These are phyloP conservation scores for Lissonota sp. DNA, from an alignment of 2,888 invertebrate genomes.

Conservation along the genomic window DNA sequence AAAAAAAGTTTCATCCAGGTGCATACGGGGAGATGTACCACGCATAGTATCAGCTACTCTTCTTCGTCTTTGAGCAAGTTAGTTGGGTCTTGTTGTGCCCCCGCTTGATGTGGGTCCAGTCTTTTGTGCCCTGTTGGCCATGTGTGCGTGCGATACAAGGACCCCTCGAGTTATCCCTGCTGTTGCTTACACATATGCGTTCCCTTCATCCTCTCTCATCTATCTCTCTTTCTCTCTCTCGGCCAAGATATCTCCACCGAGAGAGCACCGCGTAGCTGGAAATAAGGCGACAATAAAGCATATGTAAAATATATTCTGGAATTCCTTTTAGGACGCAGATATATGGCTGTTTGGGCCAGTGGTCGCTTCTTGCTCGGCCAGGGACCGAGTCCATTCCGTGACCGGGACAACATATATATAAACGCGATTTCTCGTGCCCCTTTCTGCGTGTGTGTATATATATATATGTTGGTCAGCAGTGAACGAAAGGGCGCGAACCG, in stretches of 20 bases:
- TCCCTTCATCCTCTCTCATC: slow-evolving; percentile 22
- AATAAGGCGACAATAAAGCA: slow-evolving; percentile 84
- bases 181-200: slow-evolving; percentile 48
- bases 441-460: slow-evolving; percentile 9
- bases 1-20: slow-evolving; percentile 44
- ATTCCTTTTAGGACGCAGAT: slow-evolving; percentile 84
- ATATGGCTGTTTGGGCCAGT: slow-evolving; percentile 77
- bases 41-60: slow-evolving; percentile 15
- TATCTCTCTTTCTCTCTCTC: slow-evolving; percentile 36
- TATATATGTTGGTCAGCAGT: slow-evolving; percentile 16
- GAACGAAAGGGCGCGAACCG: slow-evolving; percentile 13
- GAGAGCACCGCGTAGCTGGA: slow-evolving; percentile 74
- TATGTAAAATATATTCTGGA: slow-evolving; percentile 84
- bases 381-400: slow-evolving; percentile 72
- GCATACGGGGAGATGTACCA: slow-evolving; percentile 23
- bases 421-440: slow-evolving; percentile 27
- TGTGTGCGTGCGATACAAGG: slow-evolving; percentile 44
- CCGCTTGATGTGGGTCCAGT: slow-evolving; percentile 35
- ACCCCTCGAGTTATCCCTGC: slow-evolving; percentile 42
- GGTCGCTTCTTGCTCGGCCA: slow-evolving; percentile 74
- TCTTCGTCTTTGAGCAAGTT: slow-evolving; percentile 32
- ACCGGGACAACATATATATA: slow-evolving; percentile 59
- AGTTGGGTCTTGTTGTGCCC: slow-evolving; percentile 21
- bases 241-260: slow-evolving; percentile 65
- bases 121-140: slow-evolving; percentile 35